A percentile compares a stretch with the other conserved stretches of the same genome.
These are phyloP conservation scores for Platypus cylindrus DNA, from an alignment of 2,888 invertebrate species.

Conservation along the genomic window DNA sequence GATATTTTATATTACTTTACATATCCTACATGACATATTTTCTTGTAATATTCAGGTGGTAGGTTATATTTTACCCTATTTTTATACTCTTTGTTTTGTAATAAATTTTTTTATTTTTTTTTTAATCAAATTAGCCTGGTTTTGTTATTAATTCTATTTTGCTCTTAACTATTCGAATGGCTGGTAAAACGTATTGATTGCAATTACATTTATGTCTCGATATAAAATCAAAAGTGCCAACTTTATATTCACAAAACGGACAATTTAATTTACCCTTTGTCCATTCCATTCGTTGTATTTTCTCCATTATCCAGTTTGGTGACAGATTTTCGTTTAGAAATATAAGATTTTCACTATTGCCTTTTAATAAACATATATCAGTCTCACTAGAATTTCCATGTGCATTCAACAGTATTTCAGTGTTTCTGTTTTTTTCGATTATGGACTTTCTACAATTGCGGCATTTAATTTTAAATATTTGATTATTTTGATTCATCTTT, in stretches of 20 bases:
- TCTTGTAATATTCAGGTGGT: constrained; percentile 10
- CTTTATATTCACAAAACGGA: constrained; percentile 44
- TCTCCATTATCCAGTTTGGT: constrained; percentile 43
- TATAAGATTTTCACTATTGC: constrained; percentile 26
- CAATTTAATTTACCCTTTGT: constrained; percentile 55
- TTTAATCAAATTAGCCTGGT: constrained; percentile 5
- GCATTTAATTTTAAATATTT: constrained; percentile 23
- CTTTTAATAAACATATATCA: constrained; percentile 16
- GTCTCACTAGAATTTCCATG: constrained; percentile 19
- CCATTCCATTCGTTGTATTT: constrained; percentile 46
- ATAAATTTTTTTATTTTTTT: constrained; percentile 8
- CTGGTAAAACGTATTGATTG: constrained; percentile 40
- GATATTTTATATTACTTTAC: constrained; percentile 4
- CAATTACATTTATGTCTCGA: constrained; percentile 52
- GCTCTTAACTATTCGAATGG: constrained; percentile 48
- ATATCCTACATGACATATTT: constrained; percentile 10
- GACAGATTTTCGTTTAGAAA: constrained; percentile 44
- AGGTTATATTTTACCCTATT: constrained; percentile 9
- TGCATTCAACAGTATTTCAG: constrained; percentile 23
- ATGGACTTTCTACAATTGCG: constrained; percentile 28
- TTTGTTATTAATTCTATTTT: constrained; percentile 42
- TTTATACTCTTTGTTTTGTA: constrained; percentile 5
- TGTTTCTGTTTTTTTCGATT: constrained; percentile 18
- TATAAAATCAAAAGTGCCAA: constrained; percentile 56
- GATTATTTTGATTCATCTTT: too few species aligned